Evolutionary conservation across 2,888 invertebrate genomes (phyloP).

Genomic region (Machimus atricapillus): DNA sequence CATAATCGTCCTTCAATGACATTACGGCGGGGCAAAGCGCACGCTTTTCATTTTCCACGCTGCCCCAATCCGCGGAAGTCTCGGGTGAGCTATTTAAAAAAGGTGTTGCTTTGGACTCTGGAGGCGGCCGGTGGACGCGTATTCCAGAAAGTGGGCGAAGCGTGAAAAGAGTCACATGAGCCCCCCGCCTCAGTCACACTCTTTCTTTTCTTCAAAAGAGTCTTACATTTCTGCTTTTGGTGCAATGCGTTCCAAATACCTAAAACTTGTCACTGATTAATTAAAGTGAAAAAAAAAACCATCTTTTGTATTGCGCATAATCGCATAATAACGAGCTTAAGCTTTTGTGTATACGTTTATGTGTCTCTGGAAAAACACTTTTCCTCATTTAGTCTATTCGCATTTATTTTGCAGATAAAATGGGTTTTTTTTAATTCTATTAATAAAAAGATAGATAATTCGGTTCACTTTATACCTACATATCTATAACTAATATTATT

Average conservation of each 20-base stretch:
- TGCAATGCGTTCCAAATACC: neutral
- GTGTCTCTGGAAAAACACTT: neutral
- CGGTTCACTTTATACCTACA: no score
- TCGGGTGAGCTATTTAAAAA: neutral
- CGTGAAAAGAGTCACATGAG: neutral
- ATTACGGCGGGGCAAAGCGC: neutral
- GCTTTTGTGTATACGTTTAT: neutral
- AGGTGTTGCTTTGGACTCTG: neutral
- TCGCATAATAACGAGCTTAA: neutral
- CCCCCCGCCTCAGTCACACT: neutral
- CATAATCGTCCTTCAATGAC: constrained; percentile 3
- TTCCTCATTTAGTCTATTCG: neutral
- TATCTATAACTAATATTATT: no score
- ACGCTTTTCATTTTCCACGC: neutral
- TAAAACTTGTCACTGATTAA: neutral
- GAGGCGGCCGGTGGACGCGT: neutral
- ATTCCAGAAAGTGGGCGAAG: neutral
- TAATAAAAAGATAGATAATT: no score
- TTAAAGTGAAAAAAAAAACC: neutral
- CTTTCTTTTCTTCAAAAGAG: neutral
- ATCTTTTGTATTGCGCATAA: neutral
- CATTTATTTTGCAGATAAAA: neutral
- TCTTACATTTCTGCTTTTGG: neutral
- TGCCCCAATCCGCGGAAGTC: neutral
- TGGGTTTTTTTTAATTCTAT: no score